Percentiles rank a stretch among this genome's conserved stretches.
Conservation (phyloP, 1,140 invertebrate species). For the Macrostomum lignano region DNA sequence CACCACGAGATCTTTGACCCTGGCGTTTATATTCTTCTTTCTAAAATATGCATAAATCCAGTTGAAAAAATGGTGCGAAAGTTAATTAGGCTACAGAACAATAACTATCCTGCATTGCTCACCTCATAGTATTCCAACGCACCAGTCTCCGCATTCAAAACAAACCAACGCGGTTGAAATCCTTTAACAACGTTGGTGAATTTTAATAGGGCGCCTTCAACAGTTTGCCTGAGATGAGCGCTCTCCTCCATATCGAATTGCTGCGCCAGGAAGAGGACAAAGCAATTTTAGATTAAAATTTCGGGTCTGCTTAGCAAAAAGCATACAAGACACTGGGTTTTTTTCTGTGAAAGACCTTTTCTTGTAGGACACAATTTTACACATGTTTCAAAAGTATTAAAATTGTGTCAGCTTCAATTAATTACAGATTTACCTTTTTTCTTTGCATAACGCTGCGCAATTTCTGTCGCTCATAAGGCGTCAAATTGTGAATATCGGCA, state of each 20-base stretch:
- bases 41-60: constrained; percentile 11
- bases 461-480: too few species aligned
- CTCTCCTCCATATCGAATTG: constrained; percentile 13
- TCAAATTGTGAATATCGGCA: too few species aligned
- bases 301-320: too few species aligned
- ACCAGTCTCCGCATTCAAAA: constrained; percentile 59
- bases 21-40: constrained; percentile 23
- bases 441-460: too few species aligned
- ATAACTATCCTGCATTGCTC: constrained; percentile 9
- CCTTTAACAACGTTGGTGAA: constrained; percentile 94
- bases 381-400: too few species aligned
- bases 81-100: neutral
- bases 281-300: too few species aligned
- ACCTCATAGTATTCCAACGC: constrained; percentile 67
- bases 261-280: too few species aligned
- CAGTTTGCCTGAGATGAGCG: constrained; percentile 24
- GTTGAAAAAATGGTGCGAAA: constrained; percentile 4
- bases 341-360: too few species aligned
- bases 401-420: too few species aligned
- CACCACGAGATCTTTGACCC: constrained; percentile 18
- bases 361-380: too few species aligned
- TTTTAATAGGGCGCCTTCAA: constrained; percentile 59
- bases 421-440: too few species aligned
- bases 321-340: too few species aligned
- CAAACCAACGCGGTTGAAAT: constrained; percentile 79